These are phyloP conservation scores for Mus minutoides DNA, from an alignment of 2,797 vertebrate genomes.

Conservation along the genomic window DNA sequence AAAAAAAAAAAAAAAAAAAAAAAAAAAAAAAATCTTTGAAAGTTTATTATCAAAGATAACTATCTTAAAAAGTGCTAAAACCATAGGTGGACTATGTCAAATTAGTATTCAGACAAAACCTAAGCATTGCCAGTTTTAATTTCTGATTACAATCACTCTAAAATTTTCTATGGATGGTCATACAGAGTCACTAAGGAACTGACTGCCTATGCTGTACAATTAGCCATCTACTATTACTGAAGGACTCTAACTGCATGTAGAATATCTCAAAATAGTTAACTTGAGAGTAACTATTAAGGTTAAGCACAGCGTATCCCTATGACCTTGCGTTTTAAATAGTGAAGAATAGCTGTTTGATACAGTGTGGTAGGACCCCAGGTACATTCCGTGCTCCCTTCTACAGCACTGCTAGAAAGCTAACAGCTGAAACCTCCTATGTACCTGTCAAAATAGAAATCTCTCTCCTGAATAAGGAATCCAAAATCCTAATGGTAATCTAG, in stretches of 20 bases:
- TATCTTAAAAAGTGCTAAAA: conserved; percentile 36
- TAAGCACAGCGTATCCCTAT: neutral
- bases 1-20: conserved; percentile 15
- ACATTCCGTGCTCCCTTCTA: neutral
- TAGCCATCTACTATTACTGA: neutral
- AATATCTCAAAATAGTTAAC: neutral
- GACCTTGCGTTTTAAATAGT: neutral
- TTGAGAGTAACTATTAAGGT: neutral
- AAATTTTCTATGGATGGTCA: neutral
- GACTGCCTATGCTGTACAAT: neutral
- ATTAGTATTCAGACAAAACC: neutral
- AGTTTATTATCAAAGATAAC: neutral
- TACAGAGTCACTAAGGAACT: neutral
- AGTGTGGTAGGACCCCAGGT: neutral
- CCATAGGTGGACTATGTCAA: neutral
- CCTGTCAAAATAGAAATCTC: neutral
- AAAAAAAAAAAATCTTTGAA: neutral
- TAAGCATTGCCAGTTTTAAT: conserved; percentile 3
- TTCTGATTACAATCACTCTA: conserved; percentile 3
- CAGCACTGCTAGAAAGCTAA: neutral
- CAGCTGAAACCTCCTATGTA: neutral
- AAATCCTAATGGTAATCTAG: conserved; percentile 25
- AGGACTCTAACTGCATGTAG: neutral
- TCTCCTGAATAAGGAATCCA: conserved; percentile 18
- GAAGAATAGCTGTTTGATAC: neutral